These are phyloP conservation scores for Laticauda laticaudata DNA, from an alignment of 2,113 vertebrate genomes.

Conservation along the genomic window DNA sequence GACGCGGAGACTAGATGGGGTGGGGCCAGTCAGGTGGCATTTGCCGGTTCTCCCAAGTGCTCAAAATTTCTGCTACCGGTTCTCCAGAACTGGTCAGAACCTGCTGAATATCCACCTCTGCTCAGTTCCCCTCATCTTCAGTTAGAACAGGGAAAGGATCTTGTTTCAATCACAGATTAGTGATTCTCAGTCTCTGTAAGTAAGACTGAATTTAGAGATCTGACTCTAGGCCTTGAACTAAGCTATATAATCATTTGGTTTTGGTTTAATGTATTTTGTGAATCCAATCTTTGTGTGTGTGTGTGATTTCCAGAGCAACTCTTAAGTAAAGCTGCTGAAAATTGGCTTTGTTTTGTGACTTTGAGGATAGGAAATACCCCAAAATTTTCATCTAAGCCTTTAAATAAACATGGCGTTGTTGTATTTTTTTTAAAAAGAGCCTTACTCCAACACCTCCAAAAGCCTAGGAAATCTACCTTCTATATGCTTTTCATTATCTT, in stretches of 20 bases:
- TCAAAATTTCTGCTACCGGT: too few species aligned
- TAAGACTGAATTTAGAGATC: background rate
- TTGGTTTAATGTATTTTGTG: background rate
- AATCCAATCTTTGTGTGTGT: background rate
- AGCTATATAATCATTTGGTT: background rate
- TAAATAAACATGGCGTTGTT: background rate
- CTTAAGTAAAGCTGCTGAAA: background rate
- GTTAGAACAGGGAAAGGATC: background rate
- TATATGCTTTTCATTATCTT: background rate
- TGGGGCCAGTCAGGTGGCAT: too few species aligned
- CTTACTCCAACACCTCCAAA: background rate
- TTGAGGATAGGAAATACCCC: background rate
- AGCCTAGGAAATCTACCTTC: background rate
- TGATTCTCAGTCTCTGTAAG: background rate
- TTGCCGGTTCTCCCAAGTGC: too few species aligned
- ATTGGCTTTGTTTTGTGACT: background rate
- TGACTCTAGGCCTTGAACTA: background rate
- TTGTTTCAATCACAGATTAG: background rate
- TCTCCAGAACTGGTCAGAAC: too few species aligned
- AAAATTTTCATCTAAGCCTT: background rate
- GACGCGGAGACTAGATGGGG: too few species aligned
- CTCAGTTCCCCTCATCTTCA: background rate
- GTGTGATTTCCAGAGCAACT: background rate
- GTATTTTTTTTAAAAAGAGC: background rate
- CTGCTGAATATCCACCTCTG: background rate